Percentiles rank a stretch among this genome's conserved stretches.
Evolutionary conservation across 2,113 vertebrate species (phyloP).

Genomic region (Sakesphorus luctuosus): DNA sequence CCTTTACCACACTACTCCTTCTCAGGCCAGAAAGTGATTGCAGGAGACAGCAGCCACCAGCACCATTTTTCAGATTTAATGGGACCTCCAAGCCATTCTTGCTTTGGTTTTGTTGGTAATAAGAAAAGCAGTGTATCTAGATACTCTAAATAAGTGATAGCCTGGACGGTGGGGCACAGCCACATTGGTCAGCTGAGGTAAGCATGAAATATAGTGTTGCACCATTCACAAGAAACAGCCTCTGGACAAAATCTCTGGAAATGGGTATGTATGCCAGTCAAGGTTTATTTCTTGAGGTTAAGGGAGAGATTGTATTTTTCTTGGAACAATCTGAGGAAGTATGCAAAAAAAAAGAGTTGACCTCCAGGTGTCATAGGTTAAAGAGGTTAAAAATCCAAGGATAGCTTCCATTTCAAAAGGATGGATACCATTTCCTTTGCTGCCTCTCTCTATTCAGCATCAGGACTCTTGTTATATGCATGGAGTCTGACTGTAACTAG

Average conservation of each 20-base stretch:
- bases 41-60: not conserved
- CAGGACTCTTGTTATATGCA: not conserved
- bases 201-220: not conserved
- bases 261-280: not conserved
- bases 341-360: not conserved
- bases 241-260: not conserved
- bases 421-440: not conserved
- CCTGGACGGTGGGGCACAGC: not conserved
- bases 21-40: not conserved
- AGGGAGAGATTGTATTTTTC: not conserved
- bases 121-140: not conserved
- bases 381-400: not conserved
- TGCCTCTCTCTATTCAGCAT: not conserved
- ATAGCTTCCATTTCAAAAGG: not conserved
- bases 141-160: not conserved
- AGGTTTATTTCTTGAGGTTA: not conserved
- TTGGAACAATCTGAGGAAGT: not conserved
- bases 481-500: not conserved
- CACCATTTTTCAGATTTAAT: not conserved
- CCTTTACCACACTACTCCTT: not conserved
- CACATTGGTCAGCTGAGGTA: not conserved
- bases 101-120: not conserved
- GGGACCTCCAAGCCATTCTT: not conserved
- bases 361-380: not conserved
- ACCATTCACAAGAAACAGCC: not conserved